A percentile compares a stretch with the other conserved stretches of the same genome.
Evolutionary conservation across 2,113 vertebrate genomes (phyloP).

Genomic region (Pangasianodon gigas): DNA sequence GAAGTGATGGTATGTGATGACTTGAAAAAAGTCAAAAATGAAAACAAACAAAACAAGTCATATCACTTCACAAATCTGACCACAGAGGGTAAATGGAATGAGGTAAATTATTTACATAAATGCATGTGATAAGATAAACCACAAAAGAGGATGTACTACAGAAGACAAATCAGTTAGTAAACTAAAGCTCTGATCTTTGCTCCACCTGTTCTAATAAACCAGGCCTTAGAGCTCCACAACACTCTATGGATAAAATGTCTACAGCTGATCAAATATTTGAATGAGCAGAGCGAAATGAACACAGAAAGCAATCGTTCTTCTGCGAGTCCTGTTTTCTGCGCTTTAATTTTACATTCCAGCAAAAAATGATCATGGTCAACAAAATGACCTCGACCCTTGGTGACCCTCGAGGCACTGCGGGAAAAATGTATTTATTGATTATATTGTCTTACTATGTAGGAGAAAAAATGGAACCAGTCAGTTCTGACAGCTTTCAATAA

Average conservation of each 20-base stretch:
- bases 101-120: not conserved
- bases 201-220: not conserved
- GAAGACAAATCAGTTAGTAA: not conserved
- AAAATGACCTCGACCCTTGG: not conserved
- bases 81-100: not conserved
- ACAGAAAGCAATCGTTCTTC: not conserved
- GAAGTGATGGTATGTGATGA: not conserved
- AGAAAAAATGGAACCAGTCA: not conserved
- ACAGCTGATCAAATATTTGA: not conserved
- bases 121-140: not conserved
- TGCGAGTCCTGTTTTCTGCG: not conserved
- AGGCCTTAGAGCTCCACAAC: not conserved
- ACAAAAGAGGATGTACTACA: not conserved
- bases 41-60: not conserved
- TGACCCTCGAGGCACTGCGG: too few relatives aligned
- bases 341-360: conserved; percentile 2
- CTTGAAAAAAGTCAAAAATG: too few relatives aligned
- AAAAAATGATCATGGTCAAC: not conserved
- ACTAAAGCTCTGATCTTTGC: not conserved
- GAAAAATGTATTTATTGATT: not conserved
- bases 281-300: not conserved
- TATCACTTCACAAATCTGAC: not conserved
- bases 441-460: not conserved
- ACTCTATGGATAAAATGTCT: not conserved
- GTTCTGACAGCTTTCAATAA: not conserved